Conservation (phyloP, 2,797 vertebrate species). For the Rhynchonycteris naso region DNA sequence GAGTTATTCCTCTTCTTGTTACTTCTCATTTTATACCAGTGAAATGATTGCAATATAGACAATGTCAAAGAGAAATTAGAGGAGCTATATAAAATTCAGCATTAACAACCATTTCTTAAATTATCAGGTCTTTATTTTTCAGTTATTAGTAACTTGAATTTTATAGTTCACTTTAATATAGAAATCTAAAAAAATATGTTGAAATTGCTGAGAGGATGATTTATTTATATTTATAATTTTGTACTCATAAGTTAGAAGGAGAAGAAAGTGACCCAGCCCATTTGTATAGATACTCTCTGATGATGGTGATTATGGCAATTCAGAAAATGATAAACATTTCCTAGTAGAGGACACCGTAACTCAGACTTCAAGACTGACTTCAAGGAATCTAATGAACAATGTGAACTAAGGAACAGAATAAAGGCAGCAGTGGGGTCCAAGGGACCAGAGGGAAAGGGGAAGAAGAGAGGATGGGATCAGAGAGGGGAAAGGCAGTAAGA, state of each 20-base stretch:
- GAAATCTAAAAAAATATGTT: background rate
- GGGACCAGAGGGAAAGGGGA: no score
- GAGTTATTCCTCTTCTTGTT: background rate
- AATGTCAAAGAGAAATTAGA: background rate
- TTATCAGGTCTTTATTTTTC: background rate
- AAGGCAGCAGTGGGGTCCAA: no score
- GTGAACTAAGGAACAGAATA: no score
- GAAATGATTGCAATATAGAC: background rate
- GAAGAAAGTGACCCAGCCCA: background rate
- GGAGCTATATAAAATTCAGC: background rate
- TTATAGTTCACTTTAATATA: background rate
- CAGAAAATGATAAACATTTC: background rate
- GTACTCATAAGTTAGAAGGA: background rate
- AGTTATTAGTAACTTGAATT: background rate
- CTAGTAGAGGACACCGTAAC: background rate
- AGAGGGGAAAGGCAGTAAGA: no score
- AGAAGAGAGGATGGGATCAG: no score
- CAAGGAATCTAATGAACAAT: no score
- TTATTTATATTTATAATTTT: constrained; percentile 1
- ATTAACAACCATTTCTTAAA: background rate
- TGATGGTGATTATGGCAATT: background rate
- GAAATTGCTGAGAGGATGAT: background rate
- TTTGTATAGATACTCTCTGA: background rate
- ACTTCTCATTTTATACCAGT: background rate
- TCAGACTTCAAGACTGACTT: background rate